Conservation (phyloP, 2,888 invertebrate genomes). For the Perizoma flavofasciatum region DNA sequence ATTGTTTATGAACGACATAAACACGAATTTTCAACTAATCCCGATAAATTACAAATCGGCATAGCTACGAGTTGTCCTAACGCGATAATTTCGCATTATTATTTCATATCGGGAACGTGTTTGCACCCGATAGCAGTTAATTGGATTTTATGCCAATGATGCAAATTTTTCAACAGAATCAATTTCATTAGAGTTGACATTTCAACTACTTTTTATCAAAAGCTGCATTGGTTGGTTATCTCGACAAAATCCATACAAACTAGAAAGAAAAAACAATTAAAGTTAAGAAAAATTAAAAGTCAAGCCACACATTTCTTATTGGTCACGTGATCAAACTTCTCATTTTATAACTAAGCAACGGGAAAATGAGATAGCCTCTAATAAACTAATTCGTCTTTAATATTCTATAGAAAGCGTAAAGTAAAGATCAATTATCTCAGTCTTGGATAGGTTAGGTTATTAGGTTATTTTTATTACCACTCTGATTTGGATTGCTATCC, state of each 20-base stretch:
- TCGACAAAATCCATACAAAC: not conserved
- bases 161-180: constrained; percentile 67
- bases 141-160: constrained; percentile 72
- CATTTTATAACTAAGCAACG: too few relatives aligned
- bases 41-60: constrained; percentile 45
- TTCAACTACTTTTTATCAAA: constrained; percentile 5
- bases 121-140: constrained; percentile 68
- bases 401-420: too few relatives aligned
- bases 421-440: too few relatives aligned
- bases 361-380: too few relatives aligned
- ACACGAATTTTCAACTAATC: constrained; percentile 42
- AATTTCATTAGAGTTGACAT: constrained; percentile 36
- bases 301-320: too few relatives aligned
- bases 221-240: not conserved
- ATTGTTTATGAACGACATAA: constrained; percentile 23
- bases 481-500: too few relatives aligned
- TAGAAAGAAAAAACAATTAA: too few relatives aligned
- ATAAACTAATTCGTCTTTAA: too few relatives aligned
- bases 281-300: too few relatives aligned
- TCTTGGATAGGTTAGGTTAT: too few relatives aligned
- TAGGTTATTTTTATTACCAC: too few relatives aligned
- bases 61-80: constrained; percentile 56
- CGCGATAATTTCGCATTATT: constrained; percentile 72
- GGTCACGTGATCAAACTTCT: too few relatives aligned
- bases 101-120: constrained; percentile 67